These are phyloP conservation scores for Himalopsyche phryganea DNA, from an alignment of 1,140 invertebrate genomes.

Conservation along the genomic window DNA sequence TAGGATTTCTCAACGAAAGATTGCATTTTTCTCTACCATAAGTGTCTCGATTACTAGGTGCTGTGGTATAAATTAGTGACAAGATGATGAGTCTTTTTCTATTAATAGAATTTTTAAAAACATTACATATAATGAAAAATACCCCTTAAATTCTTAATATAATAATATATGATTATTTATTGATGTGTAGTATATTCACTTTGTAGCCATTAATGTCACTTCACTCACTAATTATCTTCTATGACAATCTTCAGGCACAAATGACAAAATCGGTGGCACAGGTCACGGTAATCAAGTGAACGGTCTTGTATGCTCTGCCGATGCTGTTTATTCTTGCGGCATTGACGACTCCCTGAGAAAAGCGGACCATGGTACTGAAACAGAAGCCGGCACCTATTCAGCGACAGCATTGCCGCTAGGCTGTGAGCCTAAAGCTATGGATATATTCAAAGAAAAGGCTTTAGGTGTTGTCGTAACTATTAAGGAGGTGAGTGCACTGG, in stretches of 20 bases:
- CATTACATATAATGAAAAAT: no score
- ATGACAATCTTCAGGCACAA: conserved; percentile 54
- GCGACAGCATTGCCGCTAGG: conserved; percentile 71
- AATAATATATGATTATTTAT: no score
- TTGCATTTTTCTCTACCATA: no score
- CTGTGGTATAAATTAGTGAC: no score
- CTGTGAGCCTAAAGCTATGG: conserved; percentile 84
- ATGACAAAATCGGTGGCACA: conserved; percentile 72
- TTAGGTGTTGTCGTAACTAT: conserved; percentile 77
- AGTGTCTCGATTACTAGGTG: no score
- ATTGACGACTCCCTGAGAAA: conserved; percentile 85
- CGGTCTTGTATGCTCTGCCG: conserved; percentile 72
- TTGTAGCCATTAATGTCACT: no score
- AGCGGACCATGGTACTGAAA: conserved; percentile 61
- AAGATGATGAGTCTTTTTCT: no score
- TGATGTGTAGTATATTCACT: no score
- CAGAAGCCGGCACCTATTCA: conserved; percentile 40
- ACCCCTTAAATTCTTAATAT: no score
- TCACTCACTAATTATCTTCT: no score
- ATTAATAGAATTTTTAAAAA: no score
- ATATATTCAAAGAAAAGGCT: conserved; percentile 65
- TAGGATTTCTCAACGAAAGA: no score
- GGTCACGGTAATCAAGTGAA: conserved; percentile 95
- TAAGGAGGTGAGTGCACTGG: conserved; percentile 64
- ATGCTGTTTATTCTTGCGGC: conserved; percentile 77